A percentile compares a stretch with the other conserved stretches of the same genome.
Conservation (phyloP, 2,113 vertebrate genomes). For the Dascyllus trimaculatus region DNA sequence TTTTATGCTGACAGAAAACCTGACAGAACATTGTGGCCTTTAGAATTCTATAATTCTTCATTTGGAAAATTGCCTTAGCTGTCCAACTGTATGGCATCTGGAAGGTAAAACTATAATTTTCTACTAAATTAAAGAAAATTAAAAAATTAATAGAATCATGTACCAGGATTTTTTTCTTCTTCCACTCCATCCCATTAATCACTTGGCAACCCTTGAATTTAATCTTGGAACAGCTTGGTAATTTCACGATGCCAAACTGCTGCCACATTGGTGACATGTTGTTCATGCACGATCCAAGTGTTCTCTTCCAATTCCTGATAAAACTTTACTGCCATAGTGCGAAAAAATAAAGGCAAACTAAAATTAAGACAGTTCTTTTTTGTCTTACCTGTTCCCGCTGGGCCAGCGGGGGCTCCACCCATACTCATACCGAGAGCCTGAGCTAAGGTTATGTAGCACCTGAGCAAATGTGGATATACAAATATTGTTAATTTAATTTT, state of each 20-base stretch:
- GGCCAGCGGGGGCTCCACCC: constrained; percentile 96
- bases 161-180: background rate
- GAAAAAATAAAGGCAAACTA: background rate
- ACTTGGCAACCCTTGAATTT: background rate
- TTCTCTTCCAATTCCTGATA: background rate
- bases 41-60: background rate
- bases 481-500: background rate
- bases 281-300: background rate
- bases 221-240: background rate
- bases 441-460: constrained; percentile 97
- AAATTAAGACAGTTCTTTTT: background rate
- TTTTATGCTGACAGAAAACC: background rate
- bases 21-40: background rate
- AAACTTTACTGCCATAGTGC: background rate
- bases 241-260: background rate
- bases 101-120: background rate
- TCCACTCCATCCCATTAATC: background rate
- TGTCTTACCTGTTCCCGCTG: constrained; percentile 94
- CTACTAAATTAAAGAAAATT: background rate
- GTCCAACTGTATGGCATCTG: background rate
- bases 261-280: background rate
- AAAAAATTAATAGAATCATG: background rate
- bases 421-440: constrained; percentile 97
- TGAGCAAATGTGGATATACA: constrained; percentile 64
- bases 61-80: background rate